Evolutionary conservation across 2,797 vertebrate genomes (phyloP).

Genomic region (Labeo calbasu): DNA sequence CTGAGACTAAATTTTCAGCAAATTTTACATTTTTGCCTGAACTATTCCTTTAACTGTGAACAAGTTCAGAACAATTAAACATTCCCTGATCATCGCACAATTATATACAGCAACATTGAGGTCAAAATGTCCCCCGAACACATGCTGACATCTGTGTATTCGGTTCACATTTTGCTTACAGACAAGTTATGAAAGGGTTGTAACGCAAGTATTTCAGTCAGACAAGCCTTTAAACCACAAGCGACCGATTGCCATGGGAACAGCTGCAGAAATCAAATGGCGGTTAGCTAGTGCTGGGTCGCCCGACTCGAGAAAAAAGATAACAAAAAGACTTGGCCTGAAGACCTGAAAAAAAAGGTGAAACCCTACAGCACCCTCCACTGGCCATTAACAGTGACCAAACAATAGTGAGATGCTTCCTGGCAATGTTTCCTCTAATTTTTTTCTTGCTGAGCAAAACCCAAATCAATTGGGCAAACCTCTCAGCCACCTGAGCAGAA

Average conservation of each 20-base stretch:
- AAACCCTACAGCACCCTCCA: not conserved
- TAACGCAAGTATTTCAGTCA: not conserved
- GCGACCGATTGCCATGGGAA: constrained; percentile 5
- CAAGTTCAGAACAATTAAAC: not conserved
- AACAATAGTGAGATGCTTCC: not conserved
- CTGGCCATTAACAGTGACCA: not conserved
- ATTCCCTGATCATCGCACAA: not conserved
- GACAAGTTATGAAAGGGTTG: not conserved
- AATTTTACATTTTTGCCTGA: too few species aligned
- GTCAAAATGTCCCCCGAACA: not conserved
- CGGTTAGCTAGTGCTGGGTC: constrained; percentile 3
- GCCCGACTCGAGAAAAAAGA: not conserved
- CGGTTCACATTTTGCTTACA: not conserved
- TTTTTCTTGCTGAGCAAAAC: not conserved
- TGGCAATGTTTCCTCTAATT: not conserved
- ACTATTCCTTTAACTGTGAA: not conserved
- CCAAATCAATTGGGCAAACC: not conserved
- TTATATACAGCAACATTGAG: not conserved
- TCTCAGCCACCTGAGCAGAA: constrained; percentile 14
- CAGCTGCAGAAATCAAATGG: constrained; percentile 1
- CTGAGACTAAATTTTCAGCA: too few species aligned
- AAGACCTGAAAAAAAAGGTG: not conserved
- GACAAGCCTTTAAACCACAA: constrained; percentile 16
- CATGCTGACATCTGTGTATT: not conserved
- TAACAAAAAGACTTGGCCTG: not conserved